phyloP scores from a whole-genome alignment of 2,113 vertebrate species.

The Epinephelus lanceolatus region DNA sequence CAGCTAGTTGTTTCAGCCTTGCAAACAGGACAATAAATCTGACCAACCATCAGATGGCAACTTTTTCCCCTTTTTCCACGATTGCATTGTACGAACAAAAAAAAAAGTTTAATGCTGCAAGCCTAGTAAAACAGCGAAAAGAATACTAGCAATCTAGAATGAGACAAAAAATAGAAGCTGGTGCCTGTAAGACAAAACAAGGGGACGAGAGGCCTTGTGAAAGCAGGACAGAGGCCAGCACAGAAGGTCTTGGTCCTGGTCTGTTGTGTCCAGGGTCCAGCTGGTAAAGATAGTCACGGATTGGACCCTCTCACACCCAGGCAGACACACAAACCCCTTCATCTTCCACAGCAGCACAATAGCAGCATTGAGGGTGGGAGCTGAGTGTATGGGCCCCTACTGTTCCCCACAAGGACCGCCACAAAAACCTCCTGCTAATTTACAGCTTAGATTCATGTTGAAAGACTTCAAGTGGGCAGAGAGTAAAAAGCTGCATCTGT shows the following conservation, averaged over 20 bases:
- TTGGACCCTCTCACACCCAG: slow-evolving; percentile 26
- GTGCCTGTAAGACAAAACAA: slow-evolving; percentile 1
- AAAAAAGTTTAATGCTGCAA: not conserved
- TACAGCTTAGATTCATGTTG: slow-evolving; percentile 39
- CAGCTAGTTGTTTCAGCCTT: not conserved
- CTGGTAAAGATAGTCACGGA: slow-evolving; percentile 56
- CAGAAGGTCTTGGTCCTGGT: slow-evolving; percentile 37
- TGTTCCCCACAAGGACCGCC: slow-evolving; percentile 56
- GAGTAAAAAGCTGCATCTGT: slow-evolving; percentile 34
- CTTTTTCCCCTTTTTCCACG: not conserved
- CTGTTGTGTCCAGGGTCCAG: slow-evolving; percentile 45
- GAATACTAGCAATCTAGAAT: not conserved
- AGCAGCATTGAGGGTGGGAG: slow-evolving; percentile 73
- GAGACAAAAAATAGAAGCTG: not conserved
- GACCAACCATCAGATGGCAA: not conserved
- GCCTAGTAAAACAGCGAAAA: not conserved
- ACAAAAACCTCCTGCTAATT: slow-evolving; percentile 57
- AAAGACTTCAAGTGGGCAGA: slow-evolving; percentile 40
- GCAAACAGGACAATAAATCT: not conserved
- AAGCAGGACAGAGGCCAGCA: slow-evolving; percentile 29
- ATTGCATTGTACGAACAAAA: not conserved
- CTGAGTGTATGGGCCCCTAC: slow-evolving; percentile 54
- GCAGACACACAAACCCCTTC: slow-evolving; percentile 40
- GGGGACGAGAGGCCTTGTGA: slow-evolving; percentile 25
- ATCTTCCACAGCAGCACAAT: slow-evolving; percentile 72